Conservation (phyloP, 1,140 invertebrate genomes). For the Drosophila takahashii region DNA sequence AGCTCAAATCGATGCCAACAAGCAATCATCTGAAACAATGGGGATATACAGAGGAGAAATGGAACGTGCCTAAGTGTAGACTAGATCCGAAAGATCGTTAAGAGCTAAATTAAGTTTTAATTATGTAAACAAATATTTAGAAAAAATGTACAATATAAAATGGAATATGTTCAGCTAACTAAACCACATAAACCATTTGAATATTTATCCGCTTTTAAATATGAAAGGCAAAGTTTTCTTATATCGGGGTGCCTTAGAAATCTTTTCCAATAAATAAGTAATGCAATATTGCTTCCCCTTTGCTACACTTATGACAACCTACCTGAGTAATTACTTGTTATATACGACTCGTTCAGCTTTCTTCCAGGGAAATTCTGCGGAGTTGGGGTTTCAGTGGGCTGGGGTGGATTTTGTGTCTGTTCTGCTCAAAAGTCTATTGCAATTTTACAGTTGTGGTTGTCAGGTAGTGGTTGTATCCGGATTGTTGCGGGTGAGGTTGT, state of each 20-base stretch:
- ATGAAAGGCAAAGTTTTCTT: too few species aligned
- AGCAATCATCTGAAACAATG: slow-evolving; percentile 5
- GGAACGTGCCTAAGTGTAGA: slow-evolving; percentile 36
- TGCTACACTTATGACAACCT: neutral
- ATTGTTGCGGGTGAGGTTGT: slow-evolving; percentile 57
- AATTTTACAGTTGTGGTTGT: slow-evolving; percentile 30
- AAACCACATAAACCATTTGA: too few species aligned
- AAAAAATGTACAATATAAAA: too few species aligned
- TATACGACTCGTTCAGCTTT: slow-evolving; percentile 7
- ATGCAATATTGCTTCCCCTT: too few species aligned
- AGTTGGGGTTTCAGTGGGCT: slow-evolving; percentile 6
- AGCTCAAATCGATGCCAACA: slow-evolving; percentile 42
- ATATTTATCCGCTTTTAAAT: too few species aligned
- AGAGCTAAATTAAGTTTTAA: neutral
- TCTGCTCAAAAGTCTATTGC: slow-evolving; percentile 33
- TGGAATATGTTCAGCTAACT: too few species aligned
- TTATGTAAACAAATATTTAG: too few species aligned
- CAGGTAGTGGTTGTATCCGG: slow-evolving; percentile 36
- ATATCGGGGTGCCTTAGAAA: too few species aligned
- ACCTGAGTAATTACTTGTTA: slow-evolving; percentile 29
- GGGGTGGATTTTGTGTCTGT: slow-evolving; percentile 23
- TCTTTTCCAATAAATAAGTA: too few species aligned
- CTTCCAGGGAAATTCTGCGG: slow-evolving; percentile 8
- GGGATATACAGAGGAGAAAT: neutral
- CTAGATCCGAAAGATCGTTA: slow-evolving; percentile 1